Evolutionary conservation across 2,113 vertebrate genomes (phyloP), one percentile per base, ranked within the genome.

Genomic region (Leptosomus discolor): DNA sequence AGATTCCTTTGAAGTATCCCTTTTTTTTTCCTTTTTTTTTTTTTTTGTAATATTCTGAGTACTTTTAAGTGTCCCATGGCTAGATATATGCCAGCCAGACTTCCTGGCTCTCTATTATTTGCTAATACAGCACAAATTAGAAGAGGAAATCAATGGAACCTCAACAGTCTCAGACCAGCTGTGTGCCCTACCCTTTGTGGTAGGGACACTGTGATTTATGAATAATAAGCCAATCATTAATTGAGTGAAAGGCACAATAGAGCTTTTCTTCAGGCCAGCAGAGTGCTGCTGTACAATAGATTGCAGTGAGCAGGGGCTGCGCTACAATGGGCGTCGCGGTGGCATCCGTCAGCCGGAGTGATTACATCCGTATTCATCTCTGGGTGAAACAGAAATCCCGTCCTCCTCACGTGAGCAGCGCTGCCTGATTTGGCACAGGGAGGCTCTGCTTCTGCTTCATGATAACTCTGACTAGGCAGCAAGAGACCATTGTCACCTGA

Each of bases 391-490:
- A 89, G 48, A 61, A 64, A 46, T 69, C 85, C 94, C 22, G 4
- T 81, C 94, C 76, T 84, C 64, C 73, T 95, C 70, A 37, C 11
- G 6, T 93, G 83, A 76, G 77, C 81, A 32, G 56, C 19, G 0
- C 85, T 81, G 96, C 86, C 83, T 91, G 71, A 11, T 77, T 85
- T 96, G 96, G 90, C 91, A 84, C 61, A 20, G 95, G 80, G 60
- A 91, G 67, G 61, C 78, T 94, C 37, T 3, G 18, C 89, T 92
- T 96, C 78, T 94, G 88, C 76, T 51, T 23, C 32, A 78, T 84
- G 92, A 97, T 96, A 96, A 95, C 76, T 98, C 92, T 93, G 77
- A 54, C 94, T 71, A 80, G 75, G 60, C 75, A 93, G 77, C 74
- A 48, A 86, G 80, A 79, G 85, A 88, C 77, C 2, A 2, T 92